Base-by-base conservation (phyloP, 2,113 vertebrate genomes). In the Podiceps cristatus region DNA sequence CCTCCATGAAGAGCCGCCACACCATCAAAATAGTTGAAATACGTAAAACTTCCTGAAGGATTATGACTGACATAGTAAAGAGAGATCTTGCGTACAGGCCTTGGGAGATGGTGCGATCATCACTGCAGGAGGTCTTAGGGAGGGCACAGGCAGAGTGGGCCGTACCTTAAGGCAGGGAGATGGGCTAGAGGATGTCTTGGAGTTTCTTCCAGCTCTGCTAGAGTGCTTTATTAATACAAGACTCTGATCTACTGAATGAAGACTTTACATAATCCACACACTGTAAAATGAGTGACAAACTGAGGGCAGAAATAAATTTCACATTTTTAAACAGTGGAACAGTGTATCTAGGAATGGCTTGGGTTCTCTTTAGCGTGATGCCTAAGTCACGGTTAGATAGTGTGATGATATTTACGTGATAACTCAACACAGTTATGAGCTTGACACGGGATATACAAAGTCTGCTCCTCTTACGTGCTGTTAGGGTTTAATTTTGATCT, bases 1-100 rank as follows among this genome's bases (percentile, higher is more conserved):
- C 56, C 28, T 81, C 47, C n/a, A 10, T 0, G 0, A 55, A 78
- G 23, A 87, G 20, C 31, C 47, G 67, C 27, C 0, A 2, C 44
- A 69, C n/a, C n/a, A 60, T 40, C 60, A 64, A 52, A 82, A 29
- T 17, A 60, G 53, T 29, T 76, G 53, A 79, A 94, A 64, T 37
- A 44, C 0, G 0, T 76, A 72, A 73, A 90, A 68, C 12, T 63
- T 14, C 12, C 7, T 37, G 27, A 66, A 62, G 27, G 19, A 56
- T 62, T 60, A 55, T n/a, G 72, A 47, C 33, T 77, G 55, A 53
- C 20, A 12, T 10, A 69, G 60, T 40, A 81, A 55, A 62, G 47
- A 88, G 20, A 59, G 20, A 66, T 77, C n/a, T 63, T 74, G 11
- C 28, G 78, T 58, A 15, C 17, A 35, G 28, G 31, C 28, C 37